phyloP scores from a whole-genome alignment of 2,797 vertebrate species.

The Trachurus trachurus region DNA sequence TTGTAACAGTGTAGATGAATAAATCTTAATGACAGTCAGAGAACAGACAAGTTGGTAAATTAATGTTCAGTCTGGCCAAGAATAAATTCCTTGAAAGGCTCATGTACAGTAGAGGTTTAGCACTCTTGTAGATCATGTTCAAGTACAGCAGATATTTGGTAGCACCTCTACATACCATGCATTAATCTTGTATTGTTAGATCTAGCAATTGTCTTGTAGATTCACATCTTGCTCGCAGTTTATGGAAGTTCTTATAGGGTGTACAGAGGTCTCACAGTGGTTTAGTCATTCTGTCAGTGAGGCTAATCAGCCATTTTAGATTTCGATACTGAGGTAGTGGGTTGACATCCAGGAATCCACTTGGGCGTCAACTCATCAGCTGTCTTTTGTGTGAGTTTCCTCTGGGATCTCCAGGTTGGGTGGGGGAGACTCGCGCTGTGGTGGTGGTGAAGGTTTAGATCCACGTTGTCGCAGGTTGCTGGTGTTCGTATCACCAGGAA shows the following conservation, averaged over 20 bases:
- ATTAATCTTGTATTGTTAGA: not conserved
- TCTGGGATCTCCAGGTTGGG: slow-evolving; percentile 27
- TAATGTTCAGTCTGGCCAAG: not conserved
- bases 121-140: not conserved
- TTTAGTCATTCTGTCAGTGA: not conserved
- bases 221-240: not conserved
- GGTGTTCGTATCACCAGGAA: slow-evolving; percentile 8
- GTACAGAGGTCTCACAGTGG: not conserved
- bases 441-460: not conserved
- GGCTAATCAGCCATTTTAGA: not conserved
- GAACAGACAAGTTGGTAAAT: not conserved
- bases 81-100: too few relatives aligned
- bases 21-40: too few relatives aligned
- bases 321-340: not conserved
- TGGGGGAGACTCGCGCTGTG: not conserved
- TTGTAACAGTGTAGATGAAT: too few relatives aligned
- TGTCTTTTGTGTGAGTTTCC: not conserved
- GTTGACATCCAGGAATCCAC: not conserved
- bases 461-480: slow-evolving; percentile 7
- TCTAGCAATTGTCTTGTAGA: not conserved
- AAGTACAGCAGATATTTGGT: not conserved
- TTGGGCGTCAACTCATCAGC: not conserved
- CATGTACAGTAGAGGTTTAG: too few relatives aligned
- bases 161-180: not conserved
- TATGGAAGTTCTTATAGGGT: not conserved